Conservation (phyloP, 2,797 vertebrate genomes). For the Thripadectes ignobilis region DNA sequence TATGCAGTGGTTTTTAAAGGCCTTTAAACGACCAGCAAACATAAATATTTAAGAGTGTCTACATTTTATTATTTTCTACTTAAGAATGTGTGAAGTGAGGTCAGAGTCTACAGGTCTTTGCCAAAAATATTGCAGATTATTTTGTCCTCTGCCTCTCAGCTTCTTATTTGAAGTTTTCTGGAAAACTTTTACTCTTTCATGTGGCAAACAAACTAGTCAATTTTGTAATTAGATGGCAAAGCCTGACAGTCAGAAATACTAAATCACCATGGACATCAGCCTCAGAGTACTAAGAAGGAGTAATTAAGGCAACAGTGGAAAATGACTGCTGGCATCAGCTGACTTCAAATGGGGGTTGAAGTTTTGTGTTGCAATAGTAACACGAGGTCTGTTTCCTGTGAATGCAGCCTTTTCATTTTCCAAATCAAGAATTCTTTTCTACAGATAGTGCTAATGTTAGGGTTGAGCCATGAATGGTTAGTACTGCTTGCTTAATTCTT, state of each 20-base stretch:
- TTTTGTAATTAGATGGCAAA: background rate
- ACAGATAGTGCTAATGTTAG: background rate
- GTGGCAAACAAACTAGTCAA: background rate
- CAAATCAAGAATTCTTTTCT: background rate
- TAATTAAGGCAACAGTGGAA: background rate
- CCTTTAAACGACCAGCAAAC: background rate
- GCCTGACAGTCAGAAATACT: background rate
- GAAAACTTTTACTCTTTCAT: background rate
- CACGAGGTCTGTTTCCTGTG: conserved; percentile 11
- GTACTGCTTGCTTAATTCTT: background rate
- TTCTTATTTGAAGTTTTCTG: background rate
- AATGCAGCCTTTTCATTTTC: background rate
- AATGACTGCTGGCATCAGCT: conserved; percentile 42
- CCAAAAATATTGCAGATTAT: background rate
- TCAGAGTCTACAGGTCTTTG: background rate
- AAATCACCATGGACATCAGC: background rate
- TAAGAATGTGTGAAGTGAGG: background rate
- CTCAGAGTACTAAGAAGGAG: background rate
- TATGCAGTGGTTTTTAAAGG: background rate
- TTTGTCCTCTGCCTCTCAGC: background rate
- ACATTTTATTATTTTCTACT: background rate
- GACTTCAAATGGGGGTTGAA: conserved; percentile 1
- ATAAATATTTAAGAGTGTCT: background rate
- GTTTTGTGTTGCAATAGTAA: conserved; percentile 40
- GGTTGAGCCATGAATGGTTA: background rate